These are phyloP conservation scores for Homalodisca vitripennis DNA, from an alignment of 1,140 invertebrate genomes.

Conservation along the genomic window DNA sequence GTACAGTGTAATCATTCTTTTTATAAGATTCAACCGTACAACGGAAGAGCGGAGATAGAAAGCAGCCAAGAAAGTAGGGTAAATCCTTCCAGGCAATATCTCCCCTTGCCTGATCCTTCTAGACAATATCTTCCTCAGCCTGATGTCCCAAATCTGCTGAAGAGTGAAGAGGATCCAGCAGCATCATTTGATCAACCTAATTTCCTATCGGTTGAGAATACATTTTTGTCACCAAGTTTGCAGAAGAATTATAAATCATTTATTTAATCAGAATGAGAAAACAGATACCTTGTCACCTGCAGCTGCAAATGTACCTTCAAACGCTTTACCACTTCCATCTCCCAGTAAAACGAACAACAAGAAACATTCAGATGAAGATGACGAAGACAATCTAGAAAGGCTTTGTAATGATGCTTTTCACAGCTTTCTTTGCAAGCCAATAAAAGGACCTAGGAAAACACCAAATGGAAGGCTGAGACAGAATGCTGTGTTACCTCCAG, in stretches of 20 bases:
- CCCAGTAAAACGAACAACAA: background rate
- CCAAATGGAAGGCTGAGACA: constrained; percentile 33
- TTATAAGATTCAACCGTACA: no score
- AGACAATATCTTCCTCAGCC: constrained; percentile 4
- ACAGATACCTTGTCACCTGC: background rate
- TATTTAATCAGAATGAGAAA: background rate
- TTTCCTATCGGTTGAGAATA: constrained; percentile 8
- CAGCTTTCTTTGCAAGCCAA: constrained; percentile 37
- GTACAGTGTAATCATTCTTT: constrained; percentile 10
- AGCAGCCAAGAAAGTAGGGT: background rate
- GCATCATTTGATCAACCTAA: constrained; percentile 1
- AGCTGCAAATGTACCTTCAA: background rate
- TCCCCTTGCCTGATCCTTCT: background rate
- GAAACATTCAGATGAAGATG: constrained; percentile 17
- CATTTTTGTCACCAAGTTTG: background rate
- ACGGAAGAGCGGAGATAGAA: no score
- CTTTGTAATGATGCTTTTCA: constrained; percentile 38
- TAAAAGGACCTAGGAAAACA: constrained; percentile 27
- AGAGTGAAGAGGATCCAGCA: background rate
- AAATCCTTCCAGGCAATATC: background rate
- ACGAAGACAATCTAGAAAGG: constrained; percentile 31
- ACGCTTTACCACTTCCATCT: background rate
- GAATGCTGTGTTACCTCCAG: constrained; percentile 30
- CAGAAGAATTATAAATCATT: constrained; percentile 13
- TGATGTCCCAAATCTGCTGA: background rate